Base-by-base conservation (phyloP, 2,113 vertebrate species). In the Alligator sinensis region DNA sequence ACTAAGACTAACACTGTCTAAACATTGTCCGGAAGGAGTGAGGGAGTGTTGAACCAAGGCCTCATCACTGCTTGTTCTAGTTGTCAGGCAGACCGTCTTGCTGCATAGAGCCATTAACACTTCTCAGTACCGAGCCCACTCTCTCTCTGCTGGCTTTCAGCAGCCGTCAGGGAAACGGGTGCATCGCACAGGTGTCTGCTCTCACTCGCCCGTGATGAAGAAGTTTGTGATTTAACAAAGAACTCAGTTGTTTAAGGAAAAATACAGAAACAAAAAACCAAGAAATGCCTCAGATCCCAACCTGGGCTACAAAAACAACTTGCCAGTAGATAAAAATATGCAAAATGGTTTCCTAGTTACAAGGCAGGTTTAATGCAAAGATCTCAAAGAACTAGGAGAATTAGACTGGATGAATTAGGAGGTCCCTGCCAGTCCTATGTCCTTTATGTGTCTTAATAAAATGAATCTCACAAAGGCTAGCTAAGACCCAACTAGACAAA, bases 341-440 rank as follows among this genome's bases (percentile, higher is more conserved):
- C 90, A 92, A 95, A 87, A 92, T 86, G 7, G 90, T 93, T 94
- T 89, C 28, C 27, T 5, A n/a, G 19, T 93, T 96, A 89, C 84
- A 89, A 76, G 77, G 91, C 92, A 83, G 61, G 1, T 9, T 74
- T 70, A 14, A 22, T 34, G 34, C 34, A 75, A 62, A 90, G 47
- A 87, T 77, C 64, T 89, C 75, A 17, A 81, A 92, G 82, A 61
- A 55, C 25, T 82, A 91, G 47, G 47, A 80, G 78, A 91, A 89
- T 64, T 93, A 58, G 77, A 93, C 89, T 57, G 93, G 63, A 91
- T 77, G 61, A 78, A 91, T 75, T 80, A 91, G 63, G 78, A 91
- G 88, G 89, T 55, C 38, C 11, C 58, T 86, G 86, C 77, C 82
- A 93, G 84, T 54, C 22, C 19, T 64, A 47, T 19, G 64, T n/a